A percentile compares a stretch with the other conserved stretches of the same genome.
These are phyloP conservation scores for Cottoperca gobio DNA, from an alignment of 2,797 vertebrate species.

Conservation along the genomic window DNA sequence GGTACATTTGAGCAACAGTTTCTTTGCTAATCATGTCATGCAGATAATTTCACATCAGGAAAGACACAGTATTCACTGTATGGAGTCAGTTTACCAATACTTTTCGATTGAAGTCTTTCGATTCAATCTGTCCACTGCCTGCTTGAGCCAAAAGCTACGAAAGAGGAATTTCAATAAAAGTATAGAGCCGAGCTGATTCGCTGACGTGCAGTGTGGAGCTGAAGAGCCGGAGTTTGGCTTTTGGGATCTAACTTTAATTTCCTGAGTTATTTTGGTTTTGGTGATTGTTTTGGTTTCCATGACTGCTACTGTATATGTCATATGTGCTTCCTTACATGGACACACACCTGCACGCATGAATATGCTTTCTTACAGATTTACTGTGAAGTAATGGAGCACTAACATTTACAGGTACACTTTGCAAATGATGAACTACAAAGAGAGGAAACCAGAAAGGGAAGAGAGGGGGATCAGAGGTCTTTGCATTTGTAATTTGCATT, in stretches of 20 bases:
- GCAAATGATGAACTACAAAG: background rate
- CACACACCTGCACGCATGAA: conserved; percentile 1
- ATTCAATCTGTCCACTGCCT: background rate
- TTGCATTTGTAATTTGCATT: background rate
- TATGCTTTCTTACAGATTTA: background rate
- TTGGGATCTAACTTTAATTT: conserved; percentile 20
- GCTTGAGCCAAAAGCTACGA: conserved; percentile 3
- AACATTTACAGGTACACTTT: background rate
- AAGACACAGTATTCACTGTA: background rate
- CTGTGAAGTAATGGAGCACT: background rate
- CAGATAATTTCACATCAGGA: background rate
- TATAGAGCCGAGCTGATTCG: background rate
- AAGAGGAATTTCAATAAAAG: conserved; percentile 1
- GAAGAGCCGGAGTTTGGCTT: conserved; percentile 7
- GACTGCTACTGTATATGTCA: conserved; percentile 1
- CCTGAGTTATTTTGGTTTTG: conserved; percentile 16
- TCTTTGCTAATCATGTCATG: background rate
- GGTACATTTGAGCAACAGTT: background rate
- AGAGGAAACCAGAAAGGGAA: background rate
- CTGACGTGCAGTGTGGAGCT: background rate
- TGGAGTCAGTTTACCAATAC: background rate
- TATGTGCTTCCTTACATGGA: background rate
- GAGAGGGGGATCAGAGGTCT: background rate
- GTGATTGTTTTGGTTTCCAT: conserved; percentile 12
- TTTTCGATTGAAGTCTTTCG: background rate